A percentile compares a stretch with the other conserved stretches of the same genome.
Conservation (phyloP, 2,888 invertebrate genomes). For the Rhagium mordax region DNA sequence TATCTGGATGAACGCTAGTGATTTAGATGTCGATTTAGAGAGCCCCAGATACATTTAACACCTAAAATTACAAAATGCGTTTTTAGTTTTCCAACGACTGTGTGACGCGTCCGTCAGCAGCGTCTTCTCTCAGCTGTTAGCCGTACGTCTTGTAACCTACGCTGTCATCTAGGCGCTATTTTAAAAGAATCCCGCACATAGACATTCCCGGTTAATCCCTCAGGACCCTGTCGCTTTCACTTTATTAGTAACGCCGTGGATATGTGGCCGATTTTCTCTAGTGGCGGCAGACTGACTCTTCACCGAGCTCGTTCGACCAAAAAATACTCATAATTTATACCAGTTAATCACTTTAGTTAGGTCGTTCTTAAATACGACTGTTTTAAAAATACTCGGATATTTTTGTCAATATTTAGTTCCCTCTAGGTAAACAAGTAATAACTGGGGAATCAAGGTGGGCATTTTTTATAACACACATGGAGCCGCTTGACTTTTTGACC, state of each 20-base stretch:
- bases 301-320: not conserved
- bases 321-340: constrained; percentile 33
- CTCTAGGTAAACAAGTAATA: constrained; percentile 2
- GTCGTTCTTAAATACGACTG: constrained; percentile 24
- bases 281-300: constrained; percentile 1
- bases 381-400: constrained; percentile 40
- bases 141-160: constrained; percentile 52
- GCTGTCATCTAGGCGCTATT: constrained; percentile 51
- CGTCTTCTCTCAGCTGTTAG: constrained; percentile 57
- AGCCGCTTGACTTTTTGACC: too few relatives aligned
- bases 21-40: constrained; percentile 5
- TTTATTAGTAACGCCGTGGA: not conserved
- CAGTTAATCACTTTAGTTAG: constrained; percentile 20
- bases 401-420: constrained; percentile 34
- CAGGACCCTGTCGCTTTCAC: constrained; percentile 43
- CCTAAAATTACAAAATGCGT: constrained; percentile 18
- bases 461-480: not conserved
- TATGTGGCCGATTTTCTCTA: not conserved
- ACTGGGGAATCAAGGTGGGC: constrained; percentile 8
- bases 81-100: constrained; percentile 15
- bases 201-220: constrained; percentile 60
- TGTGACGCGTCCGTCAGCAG: constrained; percentile 37
- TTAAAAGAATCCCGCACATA: constrained; percentile 56
- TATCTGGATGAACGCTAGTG: not conserved
- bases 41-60: constrained; percentile 9